Base-by-base conservation (phyloP, 92 coral and sea anemone genomes). In the Phenganax subtilis region DNA sequence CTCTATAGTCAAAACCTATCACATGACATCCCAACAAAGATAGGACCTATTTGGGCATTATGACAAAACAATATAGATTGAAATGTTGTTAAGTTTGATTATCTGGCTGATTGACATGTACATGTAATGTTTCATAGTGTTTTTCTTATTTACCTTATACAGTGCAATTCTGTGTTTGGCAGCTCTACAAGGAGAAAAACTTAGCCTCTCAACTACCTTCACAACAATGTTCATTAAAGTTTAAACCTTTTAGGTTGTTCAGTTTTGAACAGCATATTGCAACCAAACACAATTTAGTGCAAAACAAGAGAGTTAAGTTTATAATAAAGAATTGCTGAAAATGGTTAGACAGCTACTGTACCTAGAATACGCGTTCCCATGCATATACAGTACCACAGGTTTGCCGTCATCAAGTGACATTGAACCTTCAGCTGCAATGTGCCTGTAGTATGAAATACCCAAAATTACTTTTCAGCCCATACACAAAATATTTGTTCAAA, bases 291-390 rank as follows among this genome's bases (percentile, higher is more conserved):
- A 54, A 9, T 20, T 20, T 11, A 37, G 61, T 12, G 14, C 61
- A 37, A 20, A 54, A 6, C 62, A 74, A 83, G 37, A 54, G 2
- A 11, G 37, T 10, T 58, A 14, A 10, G n/a, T 44, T 10, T 37
- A 37, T 37, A 37, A 37, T 37, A 37, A 5, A 37, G 47, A 37
- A 37, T 37, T 37, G 47, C 47, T 37, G 47, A 37, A 37, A 37
- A 37, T 37, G 47, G 2, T 51, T 63, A 55, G 28, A 44, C 51
- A 11, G 25, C n/a, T 55, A 9, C 9, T 70, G 58, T 75, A 93
- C 98, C 98, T 91, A 12, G 97, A 80, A 60, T 83, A 90, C 12
- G 91, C 97, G 85, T 93, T 93, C 37, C 98, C 98, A 86, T 93
- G 98, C 27, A 93, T 81, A 86, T 93, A 93, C 52, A 93, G 70